Evolutionary conservation across 1,140 invertebrate species (phyloP).

Genomic region (Diorhabda carinulata): DNA sequence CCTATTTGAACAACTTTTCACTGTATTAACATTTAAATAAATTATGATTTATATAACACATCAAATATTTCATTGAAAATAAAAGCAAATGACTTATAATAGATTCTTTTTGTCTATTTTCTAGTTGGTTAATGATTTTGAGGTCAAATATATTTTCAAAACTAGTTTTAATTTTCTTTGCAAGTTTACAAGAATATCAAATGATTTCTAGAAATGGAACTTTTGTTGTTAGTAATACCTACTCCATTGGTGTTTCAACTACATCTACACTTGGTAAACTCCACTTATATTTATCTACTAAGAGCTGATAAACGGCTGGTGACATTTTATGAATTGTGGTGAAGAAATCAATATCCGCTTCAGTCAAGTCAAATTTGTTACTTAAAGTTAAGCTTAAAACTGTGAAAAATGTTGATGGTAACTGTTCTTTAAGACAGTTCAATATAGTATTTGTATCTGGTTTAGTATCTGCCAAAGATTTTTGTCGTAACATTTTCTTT

Average conservation of each 20-base stretch:
- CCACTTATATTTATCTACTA: conserved; percentile 41
- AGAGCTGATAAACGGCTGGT: conserved; percentile 38
- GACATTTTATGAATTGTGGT: conserved; percentile 37
- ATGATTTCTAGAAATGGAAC: too few relatives aligned
- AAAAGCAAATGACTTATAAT: too few relatives aligned
- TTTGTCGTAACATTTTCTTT: conserved; percentile 36
- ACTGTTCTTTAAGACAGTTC: conserved; percentile 27
- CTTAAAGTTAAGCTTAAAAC: conserved; percentile 30
- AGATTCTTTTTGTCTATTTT: too few relatives aligned
- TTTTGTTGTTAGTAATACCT: too few relatives aligned
- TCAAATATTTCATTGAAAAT: too few relatives aligned
- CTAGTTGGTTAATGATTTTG: too few relatives aligned
- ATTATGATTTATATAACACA: too few relatives aligned
- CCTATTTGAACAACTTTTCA: too few relatives aligned
- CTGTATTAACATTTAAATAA: too few relatives aligned
- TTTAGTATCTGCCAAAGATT: conserved; percentile 23
- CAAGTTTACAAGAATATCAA: too few relatives aligned
- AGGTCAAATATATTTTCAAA: too few relatives aligned
- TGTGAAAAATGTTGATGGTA: conserved; percentile 30
- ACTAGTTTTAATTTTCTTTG: too few relatives aligned
- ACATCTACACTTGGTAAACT: conserved; percentile 38
- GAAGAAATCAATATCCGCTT: conserved; percentile 41
- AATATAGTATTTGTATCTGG: conserved; percentile 25
- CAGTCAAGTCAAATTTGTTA: conserved; percentile 32
- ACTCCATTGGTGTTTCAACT: conserved; percentile 11